phyloP scores from a whole-genome alignment of 2,888 invertebrate genomes.

The Phalangium opilio region DNA sequence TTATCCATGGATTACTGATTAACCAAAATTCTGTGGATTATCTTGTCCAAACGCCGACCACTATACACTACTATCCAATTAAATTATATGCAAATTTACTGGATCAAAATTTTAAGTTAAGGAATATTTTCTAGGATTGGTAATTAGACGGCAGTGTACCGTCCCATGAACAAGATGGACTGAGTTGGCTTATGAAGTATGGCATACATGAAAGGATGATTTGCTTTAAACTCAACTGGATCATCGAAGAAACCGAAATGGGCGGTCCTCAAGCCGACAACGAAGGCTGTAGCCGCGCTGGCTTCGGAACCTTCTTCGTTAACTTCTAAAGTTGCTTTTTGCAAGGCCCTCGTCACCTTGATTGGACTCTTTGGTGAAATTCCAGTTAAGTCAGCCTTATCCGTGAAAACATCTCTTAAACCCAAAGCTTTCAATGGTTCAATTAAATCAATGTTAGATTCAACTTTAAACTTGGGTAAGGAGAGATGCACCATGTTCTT shows the following conservation, averaged over 20 bases:
- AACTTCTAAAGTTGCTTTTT: constrained; percentile 38
- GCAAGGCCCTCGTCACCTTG: constrained; percentile 40
- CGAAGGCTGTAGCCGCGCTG: constrained; percentile 26
- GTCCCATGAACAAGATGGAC: constrained; percentile 11
- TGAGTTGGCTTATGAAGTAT: constrained; percentile 10
- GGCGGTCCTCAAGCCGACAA: constrained; percentile 10
- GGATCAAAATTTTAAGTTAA: too few relatives aligned
- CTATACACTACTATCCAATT: too few relatives aligned
- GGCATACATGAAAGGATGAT: constrained; percentile 14
- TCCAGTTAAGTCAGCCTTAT: constrained; percentile 41
- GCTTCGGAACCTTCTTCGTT: constrained; percentile 40
- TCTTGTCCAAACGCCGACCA: too few relatives aligned
- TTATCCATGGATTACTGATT: too few relatives aligned
- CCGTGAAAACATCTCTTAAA: constrained; percentile 41
- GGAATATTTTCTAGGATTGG: too few relatives aligned
- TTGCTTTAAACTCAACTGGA: constrained; percentile 8
- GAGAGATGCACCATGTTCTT: neutral
- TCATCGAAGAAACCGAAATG: neutral
- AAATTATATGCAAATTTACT: too few relatives aligned
- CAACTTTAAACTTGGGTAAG: constrained; percentile 1
- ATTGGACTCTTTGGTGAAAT: constrained; percentile 35
- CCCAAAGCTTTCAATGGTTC: constrained; percentile 30
- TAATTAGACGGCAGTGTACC: too few relatives aligned
- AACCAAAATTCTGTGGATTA: too few relatives aligned
- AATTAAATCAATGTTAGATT: neutral